A percentile compares a stretch with the other conserved stretches of the same genome.
Evolutionary conservation across 2,888 invertebrate genomes (phyloP).

Genomic region (Romanomermis culicivorax): DNA sequence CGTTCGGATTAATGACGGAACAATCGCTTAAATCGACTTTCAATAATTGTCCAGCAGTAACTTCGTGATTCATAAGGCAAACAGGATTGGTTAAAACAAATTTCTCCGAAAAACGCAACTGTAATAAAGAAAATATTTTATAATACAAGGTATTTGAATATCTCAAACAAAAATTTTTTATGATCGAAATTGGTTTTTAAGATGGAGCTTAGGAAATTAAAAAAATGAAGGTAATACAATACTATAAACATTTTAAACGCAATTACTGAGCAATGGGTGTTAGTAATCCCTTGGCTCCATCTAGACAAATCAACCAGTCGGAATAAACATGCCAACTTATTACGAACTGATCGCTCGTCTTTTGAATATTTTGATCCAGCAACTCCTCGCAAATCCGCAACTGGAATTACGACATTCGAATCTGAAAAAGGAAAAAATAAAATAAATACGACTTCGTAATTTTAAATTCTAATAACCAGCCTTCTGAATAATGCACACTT

Average conservation of each 20-base stretch:
- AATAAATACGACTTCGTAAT: too few relatives aligned
- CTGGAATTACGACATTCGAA: not conserved
- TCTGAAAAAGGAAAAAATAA: not conserved
- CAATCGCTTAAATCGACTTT: slow-evolving; percentile 55
- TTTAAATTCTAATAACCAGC: too few relatives aligned
- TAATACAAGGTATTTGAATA: too few relatives aligned
- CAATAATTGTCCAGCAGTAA: slow-evolving; percentile 70
- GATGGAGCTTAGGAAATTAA: too few relatives aligned
- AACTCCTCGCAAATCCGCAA: not conserved
- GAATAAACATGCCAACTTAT: not conserved
- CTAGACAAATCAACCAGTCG: not conserved
- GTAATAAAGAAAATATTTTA: too few relatives aligned
- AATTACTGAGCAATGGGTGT: not conserved
- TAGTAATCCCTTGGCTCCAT: not conserved
- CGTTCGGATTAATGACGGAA: too few relatives aligned
- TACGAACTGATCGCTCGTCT: not conserved
- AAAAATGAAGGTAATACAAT: too few relatives aligned
- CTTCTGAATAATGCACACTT: too few relatives aligned
- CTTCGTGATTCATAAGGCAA: slow-evolving; percentile 38
- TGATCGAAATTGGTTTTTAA: too few relatives aligned
- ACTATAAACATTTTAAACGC: too few relatives aligned
- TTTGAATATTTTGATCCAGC: not conserved
- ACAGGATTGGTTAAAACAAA: not conserved
- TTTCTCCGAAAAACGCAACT: not conserved
- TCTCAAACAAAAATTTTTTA: too few relatives aligned